phyloP scores from a whole-genome alignment of 2,113 vertebrate species.

The Colistium nudipinnis region DNA sequence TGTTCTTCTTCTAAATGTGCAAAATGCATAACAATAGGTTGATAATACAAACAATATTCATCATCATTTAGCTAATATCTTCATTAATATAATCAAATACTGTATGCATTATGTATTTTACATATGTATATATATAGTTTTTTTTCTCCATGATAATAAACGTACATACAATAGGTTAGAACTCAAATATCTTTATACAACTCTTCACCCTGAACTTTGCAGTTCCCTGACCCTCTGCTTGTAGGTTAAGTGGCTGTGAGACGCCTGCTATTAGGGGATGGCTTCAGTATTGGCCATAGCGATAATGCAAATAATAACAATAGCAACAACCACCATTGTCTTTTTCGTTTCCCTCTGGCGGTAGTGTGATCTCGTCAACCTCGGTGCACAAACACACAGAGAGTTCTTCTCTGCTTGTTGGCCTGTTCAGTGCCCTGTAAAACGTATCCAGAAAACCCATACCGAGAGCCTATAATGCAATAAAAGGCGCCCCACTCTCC shows the following conservation, averaged over 20 bases:
- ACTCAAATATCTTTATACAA: slow-evolving; percentile 79
- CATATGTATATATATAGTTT: slow-evolving; percentile 77
- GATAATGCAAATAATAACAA: slow-evolving; percentile 64
- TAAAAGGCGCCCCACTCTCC: slow-evolving; percentile 6
- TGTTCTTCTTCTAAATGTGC: slow-evolving; percentile 93
- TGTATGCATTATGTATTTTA: slow-evolving; percentile 81
- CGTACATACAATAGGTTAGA: slow-evolving; percentile 80
- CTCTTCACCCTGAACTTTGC: slow-evolving; percentile 70
- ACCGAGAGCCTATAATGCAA: slow-evolving; percentile 42
- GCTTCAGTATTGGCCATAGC: slow-evolving; percentile 43
- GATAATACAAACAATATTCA: slow-evolving; percentile 85
- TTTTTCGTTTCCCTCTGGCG: slow-evolving; percentile 35
- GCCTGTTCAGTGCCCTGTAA: slow-evolving; percentile 51
- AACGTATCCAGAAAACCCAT: slow-evolving; percentile 41
- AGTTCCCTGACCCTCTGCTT: slow-evolving; percentile 66
- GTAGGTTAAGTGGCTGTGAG: slow-evolving; percentile 64
- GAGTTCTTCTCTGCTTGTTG: slow-evolving; percentile 36
- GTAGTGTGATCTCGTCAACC: slow-evolving; percentile 37
- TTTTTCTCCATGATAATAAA: slow-evolving; percentile 79
- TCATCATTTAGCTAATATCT: slow-evolving; percentile 77
- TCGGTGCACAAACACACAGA: slow-evolving; percentile 39
- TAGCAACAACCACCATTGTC: slow-evolving; percentile 53
- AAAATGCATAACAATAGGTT: slow-evolving; percentile 95
- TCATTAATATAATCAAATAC: slow-evolving; percentile 79
- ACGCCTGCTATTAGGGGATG: slow-evolving; percentile 45